These are phyloP conservation scores for Echeneis naucrates DNA, from an alignment of 2,797 vertebrate genomes.

Conservation along the genomic window DNA sequence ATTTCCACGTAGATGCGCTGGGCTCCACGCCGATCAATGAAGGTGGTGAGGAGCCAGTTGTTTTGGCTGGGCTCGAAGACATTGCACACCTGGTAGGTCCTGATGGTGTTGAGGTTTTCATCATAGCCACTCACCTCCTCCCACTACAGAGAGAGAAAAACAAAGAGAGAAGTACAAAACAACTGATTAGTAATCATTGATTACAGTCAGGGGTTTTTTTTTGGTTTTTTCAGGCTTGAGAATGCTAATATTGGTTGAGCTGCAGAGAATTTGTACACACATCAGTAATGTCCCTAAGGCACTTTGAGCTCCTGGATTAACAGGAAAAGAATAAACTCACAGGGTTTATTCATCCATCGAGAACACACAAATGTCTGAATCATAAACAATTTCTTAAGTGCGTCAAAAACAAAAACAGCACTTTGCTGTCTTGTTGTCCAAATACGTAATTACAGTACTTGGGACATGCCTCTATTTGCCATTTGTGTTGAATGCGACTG, in stretches of 20 bases:
- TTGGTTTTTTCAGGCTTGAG: slow-evolving; percentile 28
- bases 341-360: slow-evolving; percentile 52
- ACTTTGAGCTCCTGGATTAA: slow-evolving; percentile 59
- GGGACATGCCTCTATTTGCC: slow-evolving; percentile 53
- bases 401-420: slow-evolving; percentile 47
- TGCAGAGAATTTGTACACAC: slow-evolving; percentile 51
- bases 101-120: slow-evolving; percentile 99
- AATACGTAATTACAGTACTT: slow-evolving; percentile 72
- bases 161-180: slow-evolving; percentile 22
- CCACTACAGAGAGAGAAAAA: slow-evolving; percentile 84
- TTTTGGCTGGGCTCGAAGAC: slow-evolving; percentile 98
- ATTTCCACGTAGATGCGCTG: slow-evolving; percentile 98
- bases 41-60: slow-evolving; percentile 99
- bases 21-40: slow-evolving; percentile 92
- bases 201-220: slow-evolving; percentile 7
- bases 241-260: slow-evolving; percentile 52
- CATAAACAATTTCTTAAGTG: slow-evolving; percentile 51
- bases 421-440: slow-evolving; percentile 46
- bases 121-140: slow-evolving; percentile 99
- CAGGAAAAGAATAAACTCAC: slow-evolving; percentile 43
- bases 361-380: slow-evolving; percentile 51
- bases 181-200: slow-evolving; percentile 50
- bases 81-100: slow-evolving; percentile 98
- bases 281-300: slow-evolving; percentile 61
- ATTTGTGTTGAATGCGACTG: slow-evolving; percentile 46